phyloP scores from a whole-genome alignment of 2,888 invertebrate species.

The Drosophila borborema region DNA sequence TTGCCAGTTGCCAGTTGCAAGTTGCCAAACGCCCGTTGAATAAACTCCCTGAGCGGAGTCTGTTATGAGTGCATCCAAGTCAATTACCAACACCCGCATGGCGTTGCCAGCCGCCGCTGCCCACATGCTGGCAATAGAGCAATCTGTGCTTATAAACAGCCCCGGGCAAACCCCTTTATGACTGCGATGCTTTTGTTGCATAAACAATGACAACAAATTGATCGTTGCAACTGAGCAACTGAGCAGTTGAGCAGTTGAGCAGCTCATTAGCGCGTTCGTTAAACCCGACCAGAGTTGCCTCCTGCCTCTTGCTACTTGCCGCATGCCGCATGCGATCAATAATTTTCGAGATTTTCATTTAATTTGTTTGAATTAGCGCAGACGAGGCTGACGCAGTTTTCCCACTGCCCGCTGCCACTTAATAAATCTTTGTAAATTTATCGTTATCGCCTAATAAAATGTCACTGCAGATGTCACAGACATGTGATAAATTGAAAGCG shows the following conservation, averaged over 20 bases:
- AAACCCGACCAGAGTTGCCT: slow-evolving; percentile 40
- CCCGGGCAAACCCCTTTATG: slow-evolving; percentile 19
- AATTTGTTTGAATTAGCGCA: slow-evolving; percentile 78
- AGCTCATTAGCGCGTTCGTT: slow-evolving; percentile 77
- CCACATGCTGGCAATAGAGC: slow-evolving; percentile 49
- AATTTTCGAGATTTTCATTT: slow-evolving; percentile 73
- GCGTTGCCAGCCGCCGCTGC: slow-evolving; percentile 42
- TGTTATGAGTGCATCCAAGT: slow-evolving; percentile 63
- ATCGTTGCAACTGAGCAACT: slow-evolving; percentile 38
- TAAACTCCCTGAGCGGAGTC: slow-evolving; percentile 29
- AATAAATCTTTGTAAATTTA: slow-evolving; percentile 81
- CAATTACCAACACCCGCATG: slow-evolving; percentile 70
- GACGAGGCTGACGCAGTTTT: slow-evolving; percentile 57
- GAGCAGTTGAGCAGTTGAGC: slow-evolving; percentile 28
- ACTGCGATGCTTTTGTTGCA: slow-evolving; percentile 56
- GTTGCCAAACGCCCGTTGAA: slow-evolving; percentile 51
- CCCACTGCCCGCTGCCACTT: slow-evolving; percentile 59
- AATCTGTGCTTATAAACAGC: slow-evolving; percentile 14
- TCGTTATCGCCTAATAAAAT: slow-evolving; percentile 81
- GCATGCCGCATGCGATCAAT: slow-evolving; percentile 63
- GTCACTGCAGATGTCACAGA: slow-evolving; percentile 71
- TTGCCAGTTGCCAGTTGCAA: slow-evolving; percentile 20
- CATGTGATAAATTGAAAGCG: slow-evolving; percentile 78
- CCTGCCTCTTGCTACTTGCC: slow-evolving; percentile 20
- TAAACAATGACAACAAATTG: slow-evolving; percentile 78